phyloP scores from a whole-genome alignment of 2,797 vertebrate genomes.

The Myotis myotis region DNA sequence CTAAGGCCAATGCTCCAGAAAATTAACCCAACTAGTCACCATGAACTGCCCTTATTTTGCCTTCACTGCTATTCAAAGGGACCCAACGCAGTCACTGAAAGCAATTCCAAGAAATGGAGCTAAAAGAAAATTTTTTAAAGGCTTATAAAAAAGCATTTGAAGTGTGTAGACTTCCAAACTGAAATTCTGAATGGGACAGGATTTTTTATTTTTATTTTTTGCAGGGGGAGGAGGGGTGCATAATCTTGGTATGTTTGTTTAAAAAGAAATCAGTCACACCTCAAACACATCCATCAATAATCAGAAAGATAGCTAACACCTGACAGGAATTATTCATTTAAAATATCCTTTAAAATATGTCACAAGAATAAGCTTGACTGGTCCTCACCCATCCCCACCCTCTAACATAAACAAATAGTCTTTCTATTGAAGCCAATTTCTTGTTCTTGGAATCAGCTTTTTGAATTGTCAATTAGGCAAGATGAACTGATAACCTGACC shows the following conservation, averaged over 20 bases:
- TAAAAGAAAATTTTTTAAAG: neutral
- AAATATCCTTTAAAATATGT: neutral
- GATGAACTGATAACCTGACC: neutral
- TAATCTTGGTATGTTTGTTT: conserved; percentile 9
- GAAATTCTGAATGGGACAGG: conserved; percentile 34
- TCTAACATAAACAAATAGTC: conserved; percentile 33
- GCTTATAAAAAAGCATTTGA: neutral
- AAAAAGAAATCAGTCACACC: conserved; percentile 28
- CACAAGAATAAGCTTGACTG: neutral
- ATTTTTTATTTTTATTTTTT: neutral
- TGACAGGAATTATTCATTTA: conserved; percentile 4
- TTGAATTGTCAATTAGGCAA: neutral
- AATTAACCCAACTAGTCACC: neutral
- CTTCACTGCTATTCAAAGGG: neutral
- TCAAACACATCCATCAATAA: neutral
- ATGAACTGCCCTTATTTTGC: neutral
- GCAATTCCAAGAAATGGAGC: neutral
- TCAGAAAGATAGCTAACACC: neutral
- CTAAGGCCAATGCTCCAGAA: neutral
- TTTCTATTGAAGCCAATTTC: conserved; percentile 27
- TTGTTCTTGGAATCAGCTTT: conserved; percentile 37
- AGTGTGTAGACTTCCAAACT: neutral
- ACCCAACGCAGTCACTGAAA: neutral
- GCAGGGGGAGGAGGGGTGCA: neutral
- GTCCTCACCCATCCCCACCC: neutral